These are phyloP conservation scores for Drosophila seguyi DNA, from an alignment of 1,140 invertebrate species.

Conservation along the genomic window DNA sequence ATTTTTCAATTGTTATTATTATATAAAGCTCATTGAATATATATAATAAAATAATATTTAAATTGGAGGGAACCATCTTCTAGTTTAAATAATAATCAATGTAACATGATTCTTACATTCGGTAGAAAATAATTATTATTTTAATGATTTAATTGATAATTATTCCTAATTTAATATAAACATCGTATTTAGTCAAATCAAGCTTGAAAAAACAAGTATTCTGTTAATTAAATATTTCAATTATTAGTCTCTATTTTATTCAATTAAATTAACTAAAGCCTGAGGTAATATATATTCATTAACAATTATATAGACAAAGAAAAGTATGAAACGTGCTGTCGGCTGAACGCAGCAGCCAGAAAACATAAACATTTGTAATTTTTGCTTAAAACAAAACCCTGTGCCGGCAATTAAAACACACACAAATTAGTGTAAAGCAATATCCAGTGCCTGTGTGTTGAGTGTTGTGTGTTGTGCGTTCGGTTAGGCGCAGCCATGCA, in stretches of 20 bases:
- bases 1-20: no score
- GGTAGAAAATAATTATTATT: neutral
- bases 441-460: neutral
- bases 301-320: neutral
- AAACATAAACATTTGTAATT: constrained; percentile 17
- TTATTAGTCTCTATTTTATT: neutral
- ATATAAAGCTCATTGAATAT: no score
- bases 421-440: constrained; percentile 46
- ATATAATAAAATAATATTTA: neutral
- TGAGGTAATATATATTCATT: neutral
- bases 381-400: constrained; percentile 46
- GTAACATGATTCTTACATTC: neutral
- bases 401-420: constrained; percentile 69
- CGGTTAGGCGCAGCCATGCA: constrained; percentile 73
- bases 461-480: constrained; percentile 24
- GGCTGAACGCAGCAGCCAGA: no score
- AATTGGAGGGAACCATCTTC: neutral
- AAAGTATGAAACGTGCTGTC: constrained; percentile 1
- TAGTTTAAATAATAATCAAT: neutral
- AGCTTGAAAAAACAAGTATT: neutral
- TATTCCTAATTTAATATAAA: neutral
- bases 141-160: no score
- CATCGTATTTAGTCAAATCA: neutral
- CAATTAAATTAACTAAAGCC: neutral
- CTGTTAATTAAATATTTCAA: neutral